These are phyloP conservation scores for Myotis lucifugus DNA, from an alignment of 2,113 vertebrate genomes.

Conservation along the genomic window DNA sequence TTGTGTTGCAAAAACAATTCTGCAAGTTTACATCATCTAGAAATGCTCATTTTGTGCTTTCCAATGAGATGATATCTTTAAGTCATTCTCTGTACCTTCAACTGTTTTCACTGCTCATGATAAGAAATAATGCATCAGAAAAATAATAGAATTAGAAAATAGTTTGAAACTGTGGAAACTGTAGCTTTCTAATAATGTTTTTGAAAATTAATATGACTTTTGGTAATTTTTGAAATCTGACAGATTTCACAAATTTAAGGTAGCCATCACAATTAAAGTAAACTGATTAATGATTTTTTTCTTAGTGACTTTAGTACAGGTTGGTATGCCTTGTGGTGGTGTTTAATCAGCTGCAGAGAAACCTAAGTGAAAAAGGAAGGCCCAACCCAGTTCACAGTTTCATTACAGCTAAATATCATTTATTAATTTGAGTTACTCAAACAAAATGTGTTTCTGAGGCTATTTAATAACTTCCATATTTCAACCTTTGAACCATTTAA, in stretches of 20 bases:
- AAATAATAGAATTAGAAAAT: neutral
- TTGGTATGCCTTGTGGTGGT: accelerated
- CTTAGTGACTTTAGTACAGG: neutral
- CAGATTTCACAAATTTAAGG: neutral
- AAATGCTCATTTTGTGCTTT: neutral
- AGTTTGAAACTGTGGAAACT: neutral
- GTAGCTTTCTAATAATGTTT: slow-evolving; percentile 11
- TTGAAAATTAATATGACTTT: neutral
- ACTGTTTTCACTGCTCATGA: neutral
- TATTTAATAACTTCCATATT: neutral
- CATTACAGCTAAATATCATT: neutral
- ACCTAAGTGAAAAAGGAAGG: neutral
- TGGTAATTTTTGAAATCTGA: neutral
- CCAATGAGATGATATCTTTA: neutral
- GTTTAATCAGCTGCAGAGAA: slow-evolving; percentile 28
- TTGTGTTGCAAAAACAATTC: slow-evolving; percentile 1
- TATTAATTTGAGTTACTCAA: neutral
- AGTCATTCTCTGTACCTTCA: neutral
- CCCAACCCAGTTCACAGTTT: neutral
- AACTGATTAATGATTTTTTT: neutral
- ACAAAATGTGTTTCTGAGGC: neutral
- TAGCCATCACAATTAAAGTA: neutral
- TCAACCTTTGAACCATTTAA: neutral
- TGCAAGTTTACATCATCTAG: neutral
- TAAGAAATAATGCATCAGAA: neutral